Percentiles rank a stretch among this genome's conserved stretches.
phyloP scores from a whole-genome alignment of 2,797 vertebrate genomes.

The Huso huso region DNA sequence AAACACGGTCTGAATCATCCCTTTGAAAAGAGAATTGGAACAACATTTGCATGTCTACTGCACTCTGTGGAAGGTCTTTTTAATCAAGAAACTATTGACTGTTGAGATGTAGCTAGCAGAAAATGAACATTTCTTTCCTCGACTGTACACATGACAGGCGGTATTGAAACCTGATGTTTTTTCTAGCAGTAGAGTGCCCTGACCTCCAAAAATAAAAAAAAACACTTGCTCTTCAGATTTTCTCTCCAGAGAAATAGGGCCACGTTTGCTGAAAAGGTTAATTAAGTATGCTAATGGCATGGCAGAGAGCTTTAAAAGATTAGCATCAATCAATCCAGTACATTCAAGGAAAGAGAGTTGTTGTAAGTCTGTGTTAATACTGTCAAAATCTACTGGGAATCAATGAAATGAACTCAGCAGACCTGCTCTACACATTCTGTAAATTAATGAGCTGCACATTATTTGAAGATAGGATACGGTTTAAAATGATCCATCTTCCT shows the following conservation, averaged over 20 bases:
- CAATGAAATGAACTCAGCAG: slow-evolving; percentile 12
- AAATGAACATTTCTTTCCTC: background rate
- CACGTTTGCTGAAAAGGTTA: slow-evolving; percentile 19
- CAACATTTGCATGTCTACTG: slow-evolving; percentile 6
- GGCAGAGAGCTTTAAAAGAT: slow-evolving; percentile 17
- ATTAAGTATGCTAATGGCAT: slow-evolving; percentile 20
- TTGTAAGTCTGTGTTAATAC: background rate
- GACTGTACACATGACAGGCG: background rate
- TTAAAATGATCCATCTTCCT: no score
- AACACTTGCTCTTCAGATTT: slow-evolving; percentile 22
- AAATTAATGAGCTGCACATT: background rate
- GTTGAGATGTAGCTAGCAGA: slow-evolving; percentile 1
- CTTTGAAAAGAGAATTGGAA: slow-evolving; percentile 8
- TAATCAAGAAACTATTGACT: slow-evolving; percentile 8
- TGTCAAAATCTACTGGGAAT: slow-evolving; percentile 5
- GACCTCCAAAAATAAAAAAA: background rate
- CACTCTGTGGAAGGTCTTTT: background rate
- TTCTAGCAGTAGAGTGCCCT: background rate
- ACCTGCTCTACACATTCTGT: slow-evolving; percentile 1
- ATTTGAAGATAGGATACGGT: no score
- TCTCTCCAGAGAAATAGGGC: slow-evolving; percentile 17
- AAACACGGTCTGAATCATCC: slow-evolving; percentile 7
- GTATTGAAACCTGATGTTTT: background rate
- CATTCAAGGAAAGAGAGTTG: slow-evolving; percentile 7
- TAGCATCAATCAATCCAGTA: slow-evolving; percentile 17